phyloP scores from a whole-genome alignment of 1,140 invertebrate species.

The Nasonia vitripennis region DNA sequence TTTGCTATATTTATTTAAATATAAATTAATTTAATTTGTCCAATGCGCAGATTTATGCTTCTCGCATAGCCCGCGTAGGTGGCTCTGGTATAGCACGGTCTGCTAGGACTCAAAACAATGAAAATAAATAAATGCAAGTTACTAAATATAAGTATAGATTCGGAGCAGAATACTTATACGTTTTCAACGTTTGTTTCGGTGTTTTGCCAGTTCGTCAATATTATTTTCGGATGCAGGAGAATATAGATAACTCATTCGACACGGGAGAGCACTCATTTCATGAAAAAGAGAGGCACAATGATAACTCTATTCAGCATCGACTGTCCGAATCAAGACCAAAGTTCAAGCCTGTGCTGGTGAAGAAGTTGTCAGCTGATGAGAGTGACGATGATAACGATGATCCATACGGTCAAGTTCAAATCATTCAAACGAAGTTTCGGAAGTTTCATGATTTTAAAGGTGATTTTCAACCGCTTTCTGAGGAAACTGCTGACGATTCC shows the following conservation, averaged over 20 bases:
- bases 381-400: slow-evolving; percentile 59
- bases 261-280: slow-evolving; percentile 58
- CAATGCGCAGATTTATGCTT: no score
- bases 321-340: slow-evolving; percentile 57
- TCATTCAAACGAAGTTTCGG: slow-evolving; percentile 49
- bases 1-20: no score
- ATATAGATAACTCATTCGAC: slow-evolving; percentile 17
- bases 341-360: slow-evolving; percentile 62
- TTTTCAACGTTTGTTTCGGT: background rate
- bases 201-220: background rate
- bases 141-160: no score
- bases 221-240: background rate
- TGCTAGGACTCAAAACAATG: no score
- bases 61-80: no score
- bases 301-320: slow-evolving; percentile 42
- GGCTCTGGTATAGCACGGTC: no score
- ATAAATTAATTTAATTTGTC: no score
- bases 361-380: slow-evolving; percentile 59
- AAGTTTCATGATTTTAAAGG: slow-evolving; percentile 56
- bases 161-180: background rate
- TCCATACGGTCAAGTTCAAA: slow-evolving; percentile 49
- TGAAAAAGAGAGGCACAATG: slow-evolving; percentile 48
- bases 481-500: background rate
- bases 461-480: slow-evolving; percentile 45
- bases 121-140: no score